Conservation (phyloP, 2,113 vertebrate species). For the Indicator maculatus region DNA sequence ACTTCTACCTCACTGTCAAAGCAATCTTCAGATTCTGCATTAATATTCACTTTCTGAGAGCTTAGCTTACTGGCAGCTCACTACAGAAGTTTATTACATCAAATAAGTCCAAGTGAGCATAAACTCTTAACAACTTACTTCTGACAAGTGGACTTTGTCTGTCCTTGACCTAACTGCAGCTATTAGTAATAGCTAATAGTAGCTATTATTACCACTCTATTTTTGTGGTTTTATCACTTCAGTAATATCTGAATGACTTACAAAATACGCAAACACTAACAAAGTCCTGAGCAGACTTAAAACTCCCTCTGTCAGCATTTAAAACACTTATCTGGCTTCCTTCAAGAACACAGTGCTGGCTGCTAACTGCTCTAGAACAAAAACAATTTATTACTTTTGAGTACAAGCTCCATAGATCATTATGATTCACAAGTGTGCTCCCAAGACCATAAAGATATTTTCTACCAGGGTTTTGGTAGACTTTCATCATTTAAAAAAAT, state of each 20-base stretch:
- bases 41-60: background rate
- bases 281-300: background rate
- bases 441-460: background rate
- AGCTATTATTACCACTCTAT: background rate
- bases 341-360: background rate
- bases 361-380: background rate
- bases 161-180: background rate
- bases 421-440: background rate
- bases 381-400: background rate
- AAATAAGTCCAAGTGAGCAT: background rate
- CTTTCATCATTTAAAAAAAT: background rate
- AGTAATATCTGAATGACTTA: background rate
- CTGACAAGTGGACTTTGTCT: background rate
- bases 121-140: background rate
- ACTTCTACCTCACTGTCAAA: background rate
- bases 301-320: background rate
- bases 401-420: background rate
- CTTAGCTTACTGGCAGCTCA: background rate
- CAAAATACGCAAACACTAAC: background rate
- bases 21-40: background rate
- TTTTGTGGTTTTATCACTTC: background rate
- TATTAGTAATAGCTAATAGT: background rate
- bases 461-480: background rate
- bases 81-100: background rate
- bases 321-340: background rate